Percentiles rank a stretch among this genome's conserved stretches.
phyloP scores from a whole-genome alignment of 2,797 vertebrate genomes.

The Thripadectes ignobilis region DNA sequence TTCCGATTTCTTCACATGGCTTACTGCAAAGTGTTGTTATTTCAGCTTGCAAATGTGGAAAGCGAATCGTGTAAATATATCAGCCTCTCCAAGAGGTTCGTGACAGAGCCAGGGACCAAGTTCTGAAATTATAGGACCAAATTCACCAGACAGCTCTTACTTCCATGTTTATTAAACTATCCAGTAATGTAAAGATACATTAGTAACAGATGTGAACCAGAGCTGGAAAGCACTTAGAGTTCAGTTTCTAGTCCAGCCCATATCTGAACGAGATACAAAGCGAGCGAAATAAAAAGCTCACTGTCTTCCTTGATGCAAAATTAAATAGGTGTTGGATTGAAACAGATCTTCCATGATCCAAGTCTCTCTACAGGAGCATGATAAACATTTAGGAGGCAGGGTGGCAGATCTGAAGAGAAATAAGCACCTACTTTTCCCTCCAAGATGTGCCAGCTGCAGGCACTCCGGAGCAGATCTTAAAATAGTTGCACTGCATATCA shows the following conservation, averaged over 20 bases:
- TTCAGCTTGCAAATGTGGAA: neutral
- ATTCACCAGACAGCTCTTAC: neutral
- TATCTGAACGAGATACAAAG: neutral
- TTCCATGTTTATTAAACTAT: conserved; percentile 24
- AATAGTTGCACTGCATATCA: neutral
- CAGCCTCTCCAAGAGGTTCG: neutral
- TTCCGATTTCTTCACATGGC: rapidly evolving
- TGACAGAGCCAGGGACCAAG: neutral
- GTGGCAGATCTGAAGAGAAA: neutral
- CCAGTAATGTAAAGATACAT: neutral
- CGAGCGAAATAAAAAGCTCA: neutral
- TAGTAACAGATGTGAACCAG: conserved; percentile 16
- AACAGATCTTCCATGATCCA: neutral
- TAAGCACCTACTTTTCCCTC: neutral
- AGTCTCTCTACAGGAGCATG: neutral
- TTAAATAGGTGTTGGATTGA: neutral
- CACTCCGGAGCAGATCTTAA: neutral
- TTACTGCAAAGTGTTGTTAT: neutral
- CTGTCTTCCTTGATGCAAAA: neutral
- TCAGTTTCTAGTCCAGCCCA: conserved; percentile 5
- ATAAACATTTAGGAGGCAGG: rapidly evolving
- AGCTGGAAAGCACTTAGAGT: neutral
- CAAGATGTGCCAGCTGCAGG: neutral
- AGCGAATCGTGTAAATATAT: neutral
- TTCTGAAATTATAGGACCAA: neutral